Percentiles rank a stretch among this genome's conserved stretches.
phyloP scores from a whole-genome alignment of 2,888 invertebrate species.

The Xestia rhomboidea region DNA sequence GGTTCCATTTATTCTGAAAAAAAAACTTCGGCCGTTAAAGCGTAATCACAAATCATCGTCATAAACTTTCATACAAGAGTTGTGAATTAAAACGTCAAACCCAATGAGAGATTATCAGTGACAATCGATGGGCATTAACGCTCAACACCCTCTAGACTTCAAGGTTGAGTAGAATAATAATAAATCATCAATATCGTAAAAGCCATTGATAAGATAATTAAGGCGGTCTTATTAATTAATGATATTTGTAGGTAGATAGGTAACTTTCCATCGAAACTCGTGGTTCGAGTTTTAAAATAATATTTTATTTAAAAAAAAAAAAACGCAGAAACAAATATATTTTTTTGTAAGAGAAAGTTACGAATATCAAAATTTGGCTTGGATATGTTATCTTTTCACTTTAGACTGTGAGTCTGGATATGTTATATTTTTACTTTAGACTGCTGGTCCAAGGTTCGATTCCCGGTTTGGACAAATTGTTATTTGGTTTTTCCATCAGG shows the following conservation, averaged over 20 bases:
- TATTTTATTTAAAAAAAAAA: too few relatives aligned
- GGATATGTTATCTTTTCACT: background rate
- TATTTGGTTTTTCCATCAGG: background rate
- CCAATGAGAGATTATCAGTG: conserved; percentile 17
- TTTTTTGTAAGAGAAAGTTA: too few relatives aligned
- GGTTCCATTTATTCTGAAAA: background rate
- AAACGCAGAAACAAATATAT: too few relatives aligned
- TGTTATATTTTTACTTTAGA: background rate
- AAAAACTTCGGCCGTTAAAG: background rate
- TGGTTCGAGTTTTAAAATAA: too few relatives aligned
- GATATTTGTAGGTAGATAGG: conserved; percentile 15
- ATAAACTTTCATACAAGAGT: background rate
- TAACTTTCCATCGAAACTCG: conserved; percentile 31
- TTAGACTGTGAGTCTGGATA: too few relatives aligned
- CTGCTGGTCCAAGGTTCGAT: background rate
- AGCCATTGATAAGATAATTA: conserved; percentile 49
- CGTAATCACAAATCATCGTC: background rate
- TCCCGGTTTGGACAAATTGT: background rate
- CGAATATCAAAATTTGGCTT: background rate
- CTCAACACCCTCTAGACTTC: conserved; percentile 22
- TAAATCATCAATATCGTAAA: conserved; percentile 34
- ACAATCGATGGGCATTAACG: conserved; percentile 19
- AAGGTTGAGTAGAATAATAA: conserved; percentile 44
- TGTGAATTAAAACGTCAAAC: background rate
- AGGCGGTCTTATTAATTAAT: conserved; percentile 3